Conservation (phyloP, 1,140 invertebrate genomes). For the Phocides pigmalion region DNA sequence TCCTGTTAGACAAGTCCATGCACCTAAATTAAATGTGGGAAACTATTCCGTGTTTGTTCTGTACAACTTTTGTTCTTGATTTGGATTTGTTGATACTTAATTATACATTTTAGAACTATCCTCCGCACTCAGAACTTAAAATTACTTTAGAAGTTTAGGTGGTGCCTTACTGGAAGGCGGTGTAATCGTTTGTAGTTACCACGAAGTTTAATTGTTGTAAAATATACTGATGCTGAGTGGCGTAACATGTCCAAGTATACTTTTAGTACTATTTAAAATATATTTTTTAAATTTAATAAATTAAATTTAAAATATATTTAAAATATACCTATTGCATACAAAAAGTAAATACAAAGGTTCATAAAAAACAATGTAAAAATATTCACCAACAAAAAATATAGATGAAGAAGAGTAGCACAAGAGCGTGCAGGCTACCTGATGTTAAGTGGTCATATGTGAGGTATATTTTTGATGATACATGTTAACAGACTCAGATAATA, state of each 20-base stretch:
- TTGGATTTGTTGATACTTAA: constrained; percentile 28
- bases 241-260: neutral
- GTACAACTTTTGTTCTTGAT: constrained; percentile 29
- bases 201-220: neutral
- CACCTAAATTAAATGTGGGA: constrained; percentile 16
- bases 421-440: too few species aligned
- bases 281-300: too few species aligned
- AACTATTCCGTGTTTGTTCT: constrained; percentile 32
- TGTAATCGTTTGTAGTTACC: neutral
- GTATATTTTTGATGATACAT: too few species aligned
- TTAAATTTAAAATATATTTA: too few species aligned
- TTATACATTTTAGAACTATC: constrained; percentile 25
- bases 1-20: neutral
- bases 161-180: neutral
- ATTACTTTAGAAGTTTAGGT: constrained; percentile 3
- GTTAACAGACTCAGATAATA: too few species aligned
- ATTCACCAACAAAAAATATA: too few species aligned
- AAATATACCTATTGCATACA: too few species aligned
- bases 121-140: constrained; percentile 1
- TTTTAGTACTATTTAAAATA: too few species aligned
- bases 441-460: too few species aligned
- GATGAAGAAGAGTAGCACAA: too few species aligned
- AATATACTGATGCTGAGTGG: neutral
- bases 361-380: too few species aligned
- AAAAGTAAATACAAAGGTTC: too few species aligned